Conservation (phyloP, 1,140 invertebrate genomes). For the Aphelinus atriplicis region DNA sequence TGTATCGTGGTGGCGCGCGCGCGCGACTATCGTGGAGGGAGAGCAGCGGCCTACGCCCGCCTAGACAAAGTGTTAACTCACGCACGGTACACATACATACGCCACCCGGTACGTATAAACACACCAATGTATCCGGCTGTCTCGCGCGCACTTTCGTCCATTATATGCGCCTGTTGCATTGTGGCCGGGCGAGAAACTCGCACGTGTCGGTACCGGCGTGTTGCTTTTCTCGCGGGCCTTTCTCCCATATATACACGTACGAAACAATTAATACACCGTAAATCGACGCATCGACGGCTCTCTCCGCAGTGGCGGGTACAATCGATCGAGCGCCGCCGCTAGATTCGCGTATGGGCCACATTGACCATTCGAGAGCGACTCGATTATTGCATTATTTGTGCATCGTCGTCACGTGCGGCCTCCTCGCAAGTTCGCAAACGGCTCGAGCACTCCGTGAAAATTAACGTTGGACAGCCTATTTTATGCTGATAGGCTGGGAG, state of each 20-base stretch:
- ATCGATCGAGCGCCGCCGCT: too few relatives aligned
- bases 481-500: too few relatives aligned
- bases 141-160: background rate
- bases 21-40: background rate
- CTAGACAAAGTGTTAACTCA: constrained; percentile 18
- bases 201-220: background rate
- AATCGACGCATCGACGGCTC: too few relatives aligned
- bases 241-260: background rate
- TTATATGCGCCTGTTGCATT: background rate
- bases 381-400: too few relatives aligned
- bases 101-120: background rate
- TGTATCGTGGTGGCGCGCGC: background rate
- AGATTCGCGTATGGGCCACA: too few relatives aligned
- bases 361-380: too few relatives aligned
- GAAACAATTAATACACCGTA: constrained; percentile 13
- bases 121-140: background rate
- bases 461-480: too few relatives aligned
- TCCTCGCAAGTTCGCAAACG: too few relatives aligned
- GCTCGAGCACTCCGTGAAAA: too few relatives aligned
- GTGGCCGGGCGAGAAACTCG: background rate
- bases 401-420: too few relatives aligned
- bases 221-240: background rate
- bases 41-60: background rate
- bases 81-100: background rate
- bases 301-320: too few relatives aligned